Evolutionary conservation across 30 jellyfish, hydroid and myxozoan genomes (phyloP), one percentile per base, ranked within the genome.

Genomic region (Mastigias papua): DNA sequence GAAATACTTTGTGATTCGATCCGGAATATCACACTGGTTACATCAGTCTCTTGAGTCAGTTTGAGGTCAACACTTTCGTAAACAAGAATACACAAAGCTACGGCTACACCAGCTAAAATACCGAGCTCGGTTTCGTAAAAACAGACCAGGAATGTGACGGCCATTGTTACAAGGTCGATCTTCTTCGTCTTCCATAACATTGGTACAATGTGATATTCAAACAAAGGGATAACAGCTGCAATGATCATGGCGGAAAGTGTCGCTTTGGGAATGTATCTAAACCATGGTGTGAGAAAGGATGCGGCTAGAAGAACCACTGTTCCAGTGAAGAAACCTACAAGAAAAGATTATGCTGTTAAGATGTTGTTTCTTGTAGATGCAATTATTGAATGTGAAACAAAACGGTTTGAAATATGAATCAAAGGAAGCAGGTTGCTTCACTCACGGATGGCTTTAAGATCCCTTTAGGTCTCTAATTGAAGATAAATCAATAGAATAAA

Each of bases 91-190:
- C 82, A 54, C 73, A 89, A 62, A 30, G 97, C 82, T 20, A 80
- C 89, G 17, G 75, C 97, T 9, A 89, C 86, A 11, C 97, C 97
- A 29, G 89, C 97, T 58, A 89, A 31, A 35, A 89, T 89, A 3
- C 97, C 97, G 54, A 67, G 57, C 86, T 89, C 97, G 58, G 90
- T 78, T 73, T 89, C 97, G 68, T 89, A 89, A 74, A 89, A 89
- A 54, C 91, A 89, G 34, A 69, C 64, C 21, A 89, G 60, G 73
- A 89, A 89, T 23, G 97, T 69, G 23, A 80, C 88, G 27, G 80
- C 69, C 88, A 60, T 74, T 26, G 92, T 77, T 6, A 89, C 15
- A 13, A 89, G 70, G 78, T 89, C 97, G 8, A 72, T 61, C 67
- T 65, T 81, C 74, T 82, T 81, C 5, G 93, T 82, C 34, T 48